These are phyloP conservation scores for Drosophila parvula DNA, from an alignment of 1,140 invertebrate genomes.

Conservation along the genomic window DNA sequence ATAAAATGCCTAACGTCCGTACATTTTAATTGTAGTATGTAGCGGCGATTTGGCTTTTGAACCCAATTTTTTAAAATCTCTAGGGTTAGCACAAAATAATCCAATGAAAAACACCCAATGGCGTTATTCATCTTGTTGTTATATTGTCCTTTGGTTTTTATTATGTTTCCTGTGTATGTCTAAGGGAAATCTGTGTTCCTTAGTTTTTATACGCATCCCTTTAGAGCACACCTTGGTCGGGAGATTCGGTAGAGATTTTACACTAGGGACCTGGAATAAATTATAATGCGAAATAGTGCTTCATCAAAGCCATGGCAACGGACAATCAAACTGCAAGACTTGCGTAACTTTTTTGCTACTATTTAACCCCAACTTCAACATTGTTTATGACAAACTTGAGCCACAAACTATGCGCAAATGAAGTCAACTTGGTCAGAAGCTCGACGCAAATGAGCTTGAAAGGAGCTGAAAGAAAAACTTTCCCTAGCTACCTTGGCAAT, in stretches of 20 bases:
- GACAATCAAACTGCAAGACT: conserved; percentile 65
- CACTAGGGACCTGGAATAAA: conserved; percentile 36
- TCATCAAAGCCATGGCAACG: conserved; percentile 34
- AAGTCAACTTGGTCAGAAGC: conserved; percentile 73
- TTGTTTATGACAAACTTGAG: conserved; percentile 80
- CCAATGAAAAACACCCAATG: too few species aligned
- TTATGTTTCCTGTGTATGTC: not conserved
- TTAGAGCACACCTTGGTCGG: not conserved
- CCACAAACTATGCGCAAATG: conserved; percentile 76
- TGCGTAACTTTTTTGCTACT: conserved; percentile 66
- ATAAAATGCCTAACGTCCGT: too few species aligned
- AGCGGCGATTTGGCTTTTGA: too few species aligned
- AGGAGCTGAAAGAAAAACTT: conserved; percentile 53
- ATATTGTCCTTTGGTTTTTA: not conserved
- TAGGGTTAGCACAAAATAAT: too few species aligned
- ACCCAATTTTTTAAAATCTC: too few species aligned
- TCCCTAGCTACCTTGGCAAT: conserved; percentile 58
- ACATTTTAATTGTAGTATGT: too few species aligned
- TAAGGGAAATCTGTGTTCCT: not conserved
- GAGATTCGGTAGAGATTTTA: conserved; percentile 3
- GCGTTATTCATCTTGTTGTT: too few species aligned
- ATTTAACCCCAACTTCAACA: conserved; percentile 74
- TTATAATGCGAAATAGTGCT: conserved; percentile 27
- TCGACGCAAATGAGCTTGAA: conserved; percentile 65
- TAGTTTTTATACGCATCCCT: not conserved